Percentiles rank a stretch among this genome's conserved stretches.
phyloP scores from a whole-genome alignment of 2,888 invertebrate species.

The Mimachlamys varia region DNA sequence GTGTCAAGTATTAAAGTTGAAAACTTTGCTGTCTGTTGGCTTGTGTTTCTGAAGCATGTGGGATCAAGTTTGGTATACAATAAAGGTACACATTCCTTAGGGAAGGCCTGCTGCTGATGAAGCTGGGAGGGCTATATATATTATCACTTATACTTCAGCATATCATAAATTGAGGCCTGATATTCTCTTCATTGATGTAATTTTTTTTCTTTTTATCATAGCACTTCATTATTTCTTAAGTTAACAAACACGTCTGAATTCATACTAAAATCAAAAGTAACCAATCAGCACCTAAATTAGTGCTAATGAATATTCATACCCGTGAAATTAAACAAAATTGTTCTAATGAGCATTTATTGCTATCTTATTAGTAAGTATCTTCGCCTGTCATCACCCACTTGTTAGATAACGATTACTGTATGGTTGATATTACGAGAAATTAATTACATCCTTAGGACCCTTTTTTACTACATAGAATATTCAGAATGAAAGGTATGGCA shows the following conservation, averaged over 20 bases:
- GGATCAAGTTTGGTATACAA: not conserved
- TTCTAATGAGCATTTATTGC: not conserved
- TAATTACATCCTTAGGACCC: not conserved
- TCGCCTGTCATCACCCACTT: not conserved
- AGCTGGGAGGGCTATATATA: not conserved
- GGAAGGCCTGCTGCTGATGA: not conserved
- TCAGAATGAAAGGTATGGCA: not conserved
- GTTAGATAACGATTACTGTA: not conserved
- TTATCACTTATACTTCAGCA: not conserved
- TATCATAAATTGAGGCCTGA: not conserved
- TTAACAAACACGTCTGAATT: not conserved
- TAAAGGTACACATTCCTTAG: not conserved
- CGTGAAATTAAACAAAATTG: not conserved
- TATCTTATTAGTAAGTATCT: not conserved
- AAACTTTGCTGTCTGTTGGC: constrained; percentile 27
- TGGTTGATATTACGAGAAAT: not conserved
- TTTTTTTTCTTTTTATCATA: not conserved
- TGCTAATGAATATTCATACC: not conserved
- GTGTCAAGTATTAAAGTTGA: constrained; percentile 4
- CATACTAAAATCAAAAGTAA: not conserved
- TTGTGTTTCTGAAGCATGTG: constrained; percentile 31
- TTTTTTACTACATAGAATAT: not conserved
- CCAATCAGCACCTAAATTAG: not conserved
- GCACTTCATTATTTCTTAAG: not conserved
- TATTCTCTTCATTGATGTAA: not conserved